Percentiles rank a stretch among this genome's conserved stretches.
These are phyloP conservation scores for Venustoraphidia nigricollis DNA, from an alignment of 2,888 invertebrate species.

Conservation along the genomic window DNA sequence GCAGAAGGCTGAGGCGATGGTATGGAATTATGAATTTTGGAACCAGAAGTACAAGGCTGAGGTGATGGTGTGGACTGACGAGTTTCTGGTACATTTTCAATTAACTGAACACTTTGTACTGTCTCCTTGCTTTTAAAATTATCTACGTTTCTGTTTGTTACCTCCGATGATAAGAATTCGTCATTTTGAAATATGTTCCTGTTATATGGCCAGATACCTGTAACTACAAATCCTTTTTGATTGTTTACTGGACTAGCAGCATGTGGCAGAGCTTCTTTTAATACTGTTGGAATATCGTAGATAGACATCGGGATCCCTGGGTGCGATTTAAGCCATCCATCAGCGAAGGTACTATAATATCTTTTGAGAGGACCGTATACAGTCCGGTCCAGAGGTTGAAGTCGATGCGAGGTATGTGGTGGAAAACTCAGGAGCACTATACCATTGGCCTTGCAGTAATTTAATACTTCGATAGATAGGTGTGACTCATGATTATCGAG, in stretches of 20 bases:
- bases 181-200: conserved; percentile 5
- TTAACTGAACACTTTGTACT: too few species aligned
- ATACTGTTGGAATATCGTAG: conserved; percentile 8
- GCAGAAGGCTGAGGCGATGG: too few species aligned
- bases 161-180: conserved; percentile 5
- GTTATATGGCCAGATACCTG: conserved; percentile 10
- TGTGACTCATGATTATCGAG: conserved; percentile 14
- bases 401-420: conserved; percentile 17
- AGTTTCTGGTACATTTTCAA: too few species aligned
- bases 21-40: too few species aligned
- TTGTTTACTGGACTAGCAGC: conserved; percentile 11
- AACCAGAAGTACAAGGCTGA: too few species aligned
- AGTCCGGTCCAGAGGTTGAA: conserved; percentile 15
- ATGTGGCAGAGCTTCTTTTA: conserved; percentile 6
- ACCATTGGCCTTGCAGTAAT: conserved; percentile 16
- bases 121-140: too few species aligned
- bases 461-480: conserved; percentile 8
- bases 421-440: conserved; percentile 18
- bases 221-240: conserved; percentile 13
- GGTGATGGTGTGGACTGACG: too few species aligned
- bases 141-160: conserved; percentile 7
- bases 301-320: conserved; percentile 9
- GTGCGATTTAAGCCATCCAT: conserved; percentile 8
- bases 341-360: conserved; percentile 7
- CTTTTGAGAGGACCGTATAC: conserved; percentile 14